Conservation (phyloP, 1,140 invertebrate genomes). For the Druon quercuslanigerum region DNA sequence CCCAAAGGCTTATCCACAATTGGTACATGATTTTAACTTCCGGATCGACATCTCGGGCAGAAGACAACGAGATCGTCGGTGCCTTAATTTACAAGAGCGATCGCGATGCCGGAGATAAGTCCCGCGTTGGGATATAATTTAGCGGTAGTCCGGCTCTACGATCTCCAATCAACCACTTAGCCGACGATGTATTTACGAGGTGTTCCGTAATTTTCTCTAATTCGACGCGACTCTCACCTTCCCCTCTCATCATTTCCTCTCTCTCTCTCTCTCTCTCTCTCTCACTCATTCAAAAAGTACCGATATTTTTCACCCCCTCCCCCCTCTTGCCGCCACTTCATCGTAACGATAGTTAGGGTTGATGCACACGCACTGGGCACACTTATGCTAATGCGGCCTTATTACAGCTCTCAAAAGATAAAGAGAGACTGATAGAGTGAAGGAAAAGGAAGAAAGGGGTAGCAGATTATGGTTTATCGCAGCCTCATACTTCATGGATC, state of each 20-base stretch:
- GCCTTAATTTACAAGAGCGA: constrained; percentile 69
- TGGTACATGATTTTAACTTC: neutral
- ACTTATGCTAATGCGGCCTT: constrained; percentile 56
- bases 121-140: constrained; percentile 71
- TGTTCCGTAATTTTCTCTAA: constrained; percentile 74
- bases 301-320: constrained; percentile 7
- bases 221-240: constrained; percentile 55
- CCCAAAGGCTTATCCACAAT: no score
- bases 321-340: neutral
- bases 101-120: constrained; percentile 62
- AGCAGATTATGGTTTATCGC: constrained; percentile 29
- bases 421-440: neutral
- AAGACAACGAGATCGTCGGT: constrained; percentile 44
- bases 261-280: constrained; percentile 40
- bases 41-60: neutral
- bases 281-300: constrained; percentile 35
- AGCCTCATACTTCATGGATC: constrained; percentile 44
- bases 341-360: constrained; percentile 31
- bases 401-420: constrained; percentile 21
- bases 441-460: neutral
- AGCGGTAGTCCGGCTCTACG: constrained; percentile 70
- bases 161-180: constrained; percentile 72
- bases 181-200: constrained; percentile 73
- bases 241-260: constrained; percentile 26
- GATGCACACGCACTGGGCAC: constrained; percentile 42